These are phyloP conservation scores for Caenorhabditis becei DNA, from an alignment of 2,888 invertebrate genomes.

Conservation along the genomic window DNA sequence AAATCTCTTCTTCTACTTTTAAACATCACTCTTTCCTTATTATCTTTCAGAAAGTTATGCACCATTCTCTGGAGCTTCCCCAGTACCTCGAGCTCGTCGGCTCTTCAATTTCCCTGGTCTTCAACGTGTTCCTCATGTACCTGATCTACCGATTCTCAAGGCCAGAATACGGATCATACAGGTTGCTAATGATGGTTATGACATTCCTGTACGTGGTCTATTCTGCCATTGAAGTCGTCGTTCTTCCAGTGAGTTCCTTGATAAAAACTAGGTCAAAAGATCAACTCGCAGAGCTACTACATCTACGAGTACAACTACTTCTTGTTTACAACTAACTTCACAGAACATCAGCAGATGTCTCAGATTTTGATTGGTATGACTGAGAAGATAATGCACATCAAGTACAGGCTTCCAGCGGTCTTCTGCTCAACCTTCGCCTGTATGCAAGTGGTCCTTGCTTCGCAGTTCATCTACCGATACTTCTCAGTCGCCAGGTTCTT, in stretches of 20 bases:
- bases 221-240: conserved; percentile 31
- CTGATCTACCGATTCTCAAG: conserved; percentile 24
- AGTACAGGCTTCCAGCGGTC: conserved; percentile 2
- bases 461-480: conserved; percentile 37
- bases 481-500: conserved; percentile 13
- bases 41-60: too few relatives aligned
- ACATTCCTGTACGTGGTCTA: conserved; percentile 28
- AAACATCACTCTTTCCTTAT: too few relatives aligned
- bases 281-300: conserved; percentile 28
- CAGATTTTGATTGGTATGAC: conserved; percentile 34
- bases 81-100: conserved; percentile 32
- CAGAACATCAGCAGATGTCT: conserved; percentile 9
- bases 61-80: conserved; percentile 5
- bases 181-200: conserved; percentile 33
- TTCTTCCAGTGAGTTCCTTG: conserved; percentile 7
- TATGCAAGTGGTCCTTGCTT: conserved; percentile 31
- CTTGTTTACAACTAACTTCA: conserved; percentile 23
- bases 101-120: conserved; percentile 20
- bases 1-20: too few relatives aligned
- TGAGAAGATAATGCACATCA: neutral
- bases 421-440: conserved; percentile 33
- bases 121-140: conserved; percentile 16
- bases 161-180: conserved; percentile 43
- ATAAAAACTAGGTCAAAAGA: neutral
- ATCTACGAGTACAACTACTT: conserved; percentile 46